phyloP scores from a whole-genome alignment of 2,113 vertebrate species.

The Pangasianodon hypophthalmus region DNA sequence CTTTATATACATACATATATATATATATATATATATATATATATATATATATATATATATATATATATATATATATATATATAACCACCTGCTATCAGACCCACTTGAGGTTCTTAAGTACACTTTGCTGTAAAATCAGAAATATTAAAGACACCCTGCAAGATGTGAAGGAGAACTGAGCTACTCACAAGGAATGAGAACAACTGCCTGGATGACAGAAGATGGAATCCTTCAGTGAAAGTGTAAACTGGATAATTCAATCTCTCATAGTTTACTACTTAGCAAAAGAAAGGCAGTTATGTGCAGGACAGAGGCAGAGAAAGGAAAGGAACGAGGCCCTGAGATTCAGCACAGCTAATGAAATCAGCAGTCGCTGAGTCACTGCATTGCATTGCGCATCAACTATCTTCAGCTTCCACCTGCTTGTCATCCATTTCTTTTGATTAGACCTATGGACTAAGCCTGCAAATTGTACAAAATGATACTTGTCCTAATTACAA shows the following conservation, averaged over 20 bases:
- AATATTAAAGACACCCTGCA: conserved; percentile 25
- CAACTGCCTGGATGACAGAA: conserved; percentile 48
- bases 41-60: too few species aligned
- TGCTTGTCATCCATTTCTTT: conserved; percentile 29
- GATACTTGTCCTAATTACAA: background rate
- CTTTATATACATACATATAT: background rate
- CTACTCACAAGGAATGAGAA: conserved; percentile 58
- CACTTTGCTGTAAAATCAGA: background rate
- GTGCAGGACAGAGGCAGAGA: conserved; percentile 23
- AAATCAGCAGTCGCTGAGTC: conserved; percentile 68
- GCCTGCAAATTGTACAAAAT: background rate
- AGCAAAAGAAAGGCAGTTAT: conserved; percentile 22
- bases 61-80: too few species aligned
- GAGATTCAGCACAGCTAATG: conserved; percentile 64
- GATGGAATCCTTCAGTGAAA: conserved; percentile 28
- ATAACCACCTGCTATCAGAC: background rate
- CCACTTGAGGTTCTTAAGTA: background rate
- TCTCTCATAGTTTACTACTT: conserved; percentile 58
- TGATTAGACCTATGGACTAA: conserved; percentile 15
- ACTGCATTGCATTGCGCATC: conserved; percentile 29
- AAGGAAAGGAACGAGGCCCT: conserved; percentile 19
- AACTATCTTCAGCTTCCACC: conserved; percentile 32
- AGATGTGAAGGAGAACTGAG: conserved; percentile 41
- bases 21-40: too few species aligned
- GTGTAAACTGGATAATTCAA: conserved; percentile 60